phyloP scores from a whole-genome alignment of 2,888 invertebrate species.

The Ectemnius cavifrons region DNA sequence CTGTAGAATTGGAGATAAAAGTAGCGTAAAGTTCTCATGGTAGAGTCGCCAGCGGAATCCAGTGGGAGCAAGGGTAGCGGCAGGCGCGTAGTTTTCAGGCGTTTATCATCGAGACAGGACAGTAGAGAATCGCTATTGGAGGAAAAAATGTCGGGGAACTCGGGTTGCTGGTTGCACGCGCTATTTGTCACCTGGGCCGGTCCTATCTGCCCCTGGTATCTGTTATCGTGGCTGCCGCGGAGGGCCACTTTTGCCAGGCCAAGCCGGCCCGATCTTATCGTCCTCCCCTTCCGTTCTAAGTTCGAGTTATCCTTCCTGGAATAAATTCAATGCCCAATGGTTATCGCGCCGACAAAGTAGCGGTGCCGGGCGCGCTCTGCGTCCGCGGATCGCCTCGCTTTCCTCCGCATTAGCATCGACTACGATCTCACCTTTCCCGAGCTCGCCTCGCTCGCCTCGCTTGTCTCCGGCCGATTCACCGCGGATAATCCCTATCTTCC shows the following conservation, averaged over 20 bases:
- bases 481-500: not conserved
- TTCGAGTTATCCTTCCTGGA: slow-evolving; percentile 59
- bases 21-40: not conserved
- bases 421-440: slow-evolving; percentile 21
- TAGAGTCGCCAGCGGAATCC: slow-evolving; percentile 2
- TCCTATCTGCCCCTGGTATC: slow-evolving; percentile 56
- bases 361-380: slow-evolving; percentile 20
- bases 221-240: slow-evolving; percentile 55
- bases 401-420: slow-evolving; percentile 53
- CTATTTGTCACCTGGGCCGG: slow-evolving; percentile 56
- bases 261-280: slow-evolving; percentile 57
- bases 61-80: slow-evolving; percentile 22
- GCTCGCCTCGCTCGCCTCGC: not conserved
- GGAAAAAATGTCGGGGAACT: slow-evolving; percentile 39
- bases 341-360: slow-evolving; percentile 63
- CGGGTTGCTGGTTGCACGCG: slow-evolving; percentile 56
- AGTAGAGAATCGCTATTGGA: slow-evolving; percentile 57
- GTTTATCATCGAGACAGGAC: slow-evolving; percentile 64
- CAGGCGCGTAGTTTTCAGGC: slow-evolving; percentile 39
- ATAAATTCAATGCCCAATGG: slow-evolving; percentile 65
- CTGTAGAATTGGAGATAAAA: too few relatives aligned
- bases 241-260: slow-evolving; percentile 54
- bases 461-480: too few relatives aligned
- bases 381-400: slow-evolving; percentile 39
- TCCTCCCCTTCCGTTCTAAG: slow-evolving; percentile 53